phyloP scores from a whole-genome alignment of 2,888 invertebrate genomes.

The Plagodis dolabraria region DNA sequence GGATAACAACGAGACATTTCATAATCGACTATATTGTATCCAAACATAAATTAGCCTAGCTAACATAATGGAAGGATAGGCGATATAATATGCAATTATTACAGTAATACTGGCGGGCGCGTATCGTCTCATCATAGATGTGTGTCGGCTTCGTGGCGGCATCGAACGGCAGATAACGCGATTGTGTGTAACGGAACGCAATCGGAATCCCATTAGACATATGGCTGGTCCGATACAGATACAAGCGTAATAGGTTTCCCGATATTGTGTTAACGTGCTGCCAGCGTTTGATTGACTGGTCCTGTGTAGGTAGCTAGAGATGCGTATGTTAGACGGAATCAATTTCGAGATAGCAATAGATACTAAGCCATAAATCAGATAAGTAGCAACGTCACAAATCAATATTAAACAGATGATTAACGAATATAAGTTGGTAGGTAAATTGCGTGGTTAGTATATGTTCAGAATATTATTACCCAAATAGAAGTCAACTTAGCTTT shows the following conservation, averaged over 20 bases:
- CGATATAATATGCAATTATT: not conserved
- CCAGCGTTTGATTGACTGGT: constrained; percentile 45
- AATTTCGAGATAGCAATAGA: constrained; percentile 6
- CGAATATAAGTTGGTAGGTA: too few species aligned
- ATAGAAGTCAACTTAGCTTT: too few species aligned
- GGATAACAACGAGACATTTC: not conserved
- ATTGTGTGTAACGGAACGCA: constrained; percentile 76
- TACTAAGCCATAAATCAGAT: not conserved
- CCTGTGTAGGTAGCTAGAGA: constrained; percentile 7
- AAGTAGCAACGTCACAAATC: too few species aligned
- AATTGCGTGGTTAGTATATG: too few species aligned
- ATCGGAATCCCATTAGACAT: constrained; percentile 77
- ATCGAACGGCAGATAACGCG: constrained; percentile 58
- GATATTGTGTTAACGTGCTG: constrained; percentile 59
- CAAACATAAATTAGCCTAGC: not conserved
- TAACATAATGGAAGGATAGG: not conserved
- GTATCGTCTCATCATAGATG: constrained; percentile 10
- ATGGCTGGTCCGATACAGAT: constrained; percentile 64
- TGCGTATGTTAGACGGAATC: constrained; percentile 12
- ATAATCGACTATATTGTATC: not conserved
- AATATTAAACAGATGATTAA: too few species aligned
- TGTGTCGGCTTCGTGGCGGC: constrained; percentile 26
- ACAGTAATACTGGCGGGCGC: constrained; percentile 9
- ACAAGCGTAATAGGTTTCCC: constrained; percentile 64
- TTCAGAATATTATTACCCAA: too few species aligned